Percentiles rank a stretch among this genome's conserved stretches.
These are phyloP conservation scores for Plagodis dolabraria DNA, from an alignment of 2,888 invertebrate genomes.

Conservation along the genomic window DNA sequence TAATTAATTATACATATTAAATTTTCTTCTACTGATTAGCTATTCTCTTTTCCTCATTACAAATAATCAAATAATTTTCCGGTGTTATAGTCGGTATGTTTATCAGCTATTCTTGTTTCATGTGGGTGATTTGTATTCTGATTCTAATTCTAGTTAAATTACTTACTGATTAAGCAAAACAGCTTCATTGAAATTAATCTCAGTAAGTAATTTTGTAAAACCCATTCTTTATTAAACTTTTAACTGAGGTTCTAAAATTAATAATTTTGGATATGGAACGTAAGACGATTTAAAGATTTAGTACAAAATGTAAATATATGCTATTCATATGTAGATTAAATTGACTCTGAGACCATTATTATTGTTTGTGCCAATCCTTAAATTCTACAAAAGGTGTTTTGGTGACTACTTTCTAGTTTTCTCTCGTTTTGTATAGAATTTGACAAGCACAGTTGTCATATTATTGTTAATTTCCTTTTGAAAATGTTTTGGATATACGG, in stretches of 20 bases:
- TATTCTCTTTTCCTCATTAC: conserved; percentile 12
- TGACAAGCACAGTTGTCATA: conserved; percentile 17
- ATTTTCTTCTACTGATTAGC: conserved; percentile 2
- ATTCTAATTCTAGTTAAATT: background rate
- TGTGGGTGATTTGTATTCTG: conserved; percentile 11
- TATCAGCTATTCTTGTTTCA: conserved; percentile 6
- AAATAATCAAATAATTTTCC: conserved; percentile 7
- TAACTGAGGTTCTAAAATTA: too few species aligned
- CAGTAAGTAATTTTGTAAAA: too few species aligned
- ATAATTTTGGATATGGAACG: too few species aligned
- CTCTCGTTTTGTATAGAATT: conserved; percentile 16
- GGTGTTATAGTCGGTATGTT: conserved; percentile 3
- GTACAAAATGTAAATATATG: conserved; percentile 27
- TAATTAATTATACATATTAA: too few species aligned
- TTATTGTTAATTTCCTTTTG: conserved; percentile 14
- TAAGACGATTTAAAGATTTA: too few species aligned
- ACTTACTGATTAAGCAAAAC: too few species aligned
- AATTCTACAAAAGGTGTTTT: conserved; percentile 31
- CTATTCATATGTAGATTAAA: conserved; percentile 36
- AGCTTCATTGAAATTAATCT: too few species aligned
- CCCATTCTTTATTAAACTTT: too few species aligned
- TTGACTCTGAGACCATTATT: conserved; percentile 21
- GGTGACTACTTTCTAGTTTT: conserved; percentile 34
- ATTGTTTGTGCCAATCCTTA: conserved; percentile 34
- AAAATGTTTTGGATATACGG: conserved; percentile 15